phyloP scores from a whole-genome alignment of 2,888 invertebrate genomes.

The Rhagonycha fulva region DNA sequence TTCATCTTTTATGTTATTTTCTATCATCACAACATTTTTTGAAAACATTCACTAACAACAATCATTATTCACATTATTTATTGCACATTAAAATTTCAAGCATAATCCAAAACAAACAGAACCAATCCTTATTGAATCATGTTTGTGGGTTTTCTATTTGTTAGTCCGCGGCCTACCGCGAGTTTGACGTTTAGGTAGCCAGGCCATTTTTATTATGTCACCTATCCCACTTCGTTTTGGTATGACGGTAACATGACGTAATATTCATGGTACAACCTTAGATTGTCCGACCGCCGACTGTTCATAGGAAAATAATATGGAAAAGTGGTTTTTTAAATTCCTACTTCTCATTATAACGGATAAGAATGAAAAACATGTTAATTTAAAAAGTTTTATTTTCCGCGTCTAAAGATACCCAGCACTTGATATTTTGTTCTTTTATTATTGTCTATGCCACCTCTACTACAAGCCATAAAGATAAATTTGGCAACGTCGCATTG shows the following conservation, averaged over 20 bases:
- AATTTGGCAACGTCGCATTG: too few species aligned
- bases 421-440: too few species aligned
- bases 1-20: constrained; percentile 33
- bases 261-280: background rate
- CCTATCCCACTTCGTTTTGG: background rate
- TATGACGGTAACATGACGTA: background rate
- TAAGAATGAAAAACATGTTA: too few species aligned
- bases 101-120: background rate
- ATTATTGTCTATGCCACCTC: too few species aligned
- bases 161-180: background rate
- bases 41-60: background rate
- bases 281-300: too few species aligned
- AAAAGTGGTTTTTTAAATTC: too few species aligned
- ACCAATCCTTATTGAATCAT: background rate
- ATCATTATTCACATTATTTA: background rate
- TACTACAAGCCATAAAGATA: too few species aligned
- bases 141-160: background rate
- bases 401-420: too few species aligned
- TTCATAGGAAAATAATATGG: too few species aligned
- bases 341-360: too few species aligned
- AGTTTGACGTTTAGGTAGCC: constrained; percentile 5
- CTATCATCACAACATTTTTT: constrained; percentile 22
- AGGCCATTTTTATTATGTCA: constrained; percentile 8
- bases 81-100: background rate
- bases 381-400: too few species aligned